Percentiles rank a stretch among this genome's conserved stretches.
Conservation (phyloP, 2,888 invertebrate species). For the Pomacea canaliculata region DNA sequence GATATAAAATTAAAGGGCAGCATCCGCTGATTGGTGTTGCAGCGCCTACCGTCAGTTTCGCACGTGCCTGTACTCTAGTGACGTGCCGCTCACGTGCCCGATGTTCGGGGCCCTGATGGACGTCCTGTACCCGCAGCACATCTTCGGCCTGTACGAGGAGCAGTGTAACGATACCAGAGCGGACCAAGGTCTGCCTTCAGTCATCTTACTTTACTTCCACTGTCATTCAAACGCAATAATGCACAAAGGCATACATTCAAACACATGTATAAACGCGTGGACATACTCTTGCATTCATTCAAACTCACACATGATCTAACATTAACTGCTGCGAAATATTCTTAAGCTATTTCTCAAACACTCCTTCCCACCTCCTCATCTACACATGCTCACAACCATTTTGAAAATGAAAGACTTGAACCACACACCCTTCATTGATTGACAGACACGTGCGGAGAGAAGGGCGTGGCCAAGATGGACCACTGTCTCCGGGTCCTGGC, state of each 20-base stretch:
- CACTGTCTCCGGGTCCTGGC: slow-evolving; percentile 39
- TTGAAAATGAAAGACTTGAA: no score
- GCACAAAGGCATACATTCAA: not conserved
- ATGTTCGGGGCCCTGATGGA: slow-evolving; percentile 40
- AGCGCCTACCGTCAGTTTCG: slow-evolving; percentile 38
- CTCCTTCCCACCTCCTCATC: no score
- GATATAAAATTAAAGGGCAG: not conserved
- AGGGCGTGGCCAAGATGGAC: slow-evolving; percentile 34
- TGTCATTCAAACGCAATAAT: not conserved
- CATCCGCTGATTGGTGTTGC: not conserved
- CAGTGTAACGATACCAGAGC: slow-evolving; percentile 30
- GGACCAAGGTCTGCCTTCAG: not conserved
- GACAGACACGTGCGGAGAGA: slow-evolving; percentile 33
- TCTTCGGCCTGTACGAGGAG: slow-evolving; percentile 40
- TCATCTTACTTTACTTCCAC: not conserved
- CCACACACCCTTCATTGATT: no score
- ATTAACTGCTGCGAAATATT: no score
- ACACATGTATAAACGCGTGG: not conserved
- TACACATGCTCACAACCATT: no score
- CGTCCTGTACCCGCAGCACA: slow-evolving; percentile 40
- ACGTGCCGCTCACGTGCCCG: slow-evolving; percentile 36
- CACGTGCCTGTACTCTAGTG: slow-evolving; percentile 33
- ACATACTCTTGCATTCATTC: no score
- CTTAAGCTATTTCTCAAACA: no score
- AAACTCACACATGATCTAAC: no score